Base-by-base conservation (phyloP, 2,888 invertebrate species). In the Thereva nobilitata region DNA sequence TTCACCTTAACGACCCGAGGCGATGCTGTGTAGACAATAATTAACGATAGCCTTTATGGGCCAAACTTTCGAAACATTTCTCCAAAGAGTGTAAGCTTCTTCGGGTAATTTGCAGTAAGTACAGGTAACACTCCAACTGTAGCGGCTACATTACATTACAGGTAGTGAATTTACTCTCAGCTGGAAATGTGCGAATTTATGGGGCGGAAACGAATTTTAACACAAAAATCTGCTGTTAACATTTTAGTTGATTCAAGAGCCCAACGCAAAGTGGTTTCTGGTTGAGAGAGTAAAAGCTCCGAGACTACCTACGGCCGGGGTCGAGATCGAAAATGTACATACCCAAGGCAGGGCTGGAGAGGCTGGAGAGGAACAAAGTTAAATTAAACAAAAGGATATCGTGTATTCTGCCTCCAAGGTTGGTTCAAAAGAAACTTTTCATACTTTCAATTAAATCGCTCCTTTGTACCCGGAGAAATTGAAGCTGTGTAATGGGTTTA, bases 201-300 rank as follows among this genome's bases (percentile, higher is more conserved):
- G 67, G 55, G 38, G 55, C 64, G 67, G 67, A 67, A 67, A 64
- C 53, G 53, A 41, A 54, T 55, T 55, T 67, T 63, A 61, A 65
- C 45, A 56, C 65, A 65, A 50, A 61, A 61, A 61, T 61, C 61
- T 61, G 61, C 12, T 49, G 10, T 40, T 53, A 55, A 41, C 40
- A 55, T 55, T 55, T 55, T 9, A 40, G 38, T 55, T 37, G 55
- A 23, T 23, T 23, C 23, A 23, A 23, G 23, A 23, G 23, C 23
- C 23, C 23, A 23, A 23, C 23, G 23, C 2, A 23, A 23, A 23
- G 23, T 23, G 23, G 23, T 23, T 23, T 23, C 23, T 23, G 23
- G 23, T 23, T 23, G 23, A 23, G 23, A 23, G 23, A 23, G 23
- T 23, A 23, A 2, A 2, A 23, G 23, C 23, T 23, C 23, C 23